Evolutionary conservation across 1,140 invertebrate genomes (phyloP).

Genomic region (Asobara japonica): DNA sequence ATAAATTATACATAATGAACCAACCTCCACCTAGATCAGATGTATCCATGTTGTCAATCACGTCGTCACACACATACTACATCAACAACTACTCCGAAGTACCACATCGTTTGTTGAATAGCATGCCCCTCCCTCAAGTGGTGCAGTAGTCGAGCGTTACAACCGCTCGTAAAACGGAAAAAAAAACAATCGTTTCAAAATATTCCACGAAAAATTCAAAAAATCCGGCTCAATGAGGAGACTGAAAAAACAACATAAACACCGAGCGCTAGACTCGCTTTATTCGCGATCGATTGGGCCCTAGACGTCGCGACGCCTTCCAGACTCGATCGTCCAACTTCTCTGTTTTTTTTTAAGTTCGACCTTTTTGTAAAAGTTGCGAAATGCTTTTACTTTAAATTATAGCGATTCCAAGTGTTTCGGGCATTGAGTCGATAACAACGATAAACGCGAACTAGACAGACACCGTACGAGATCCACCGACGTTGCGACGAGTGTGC

Average conservation of each 20-base stretch:
- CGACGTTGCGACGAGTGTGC: conserved; percentile 1
- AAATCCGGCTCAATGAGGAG: too few species aligned
- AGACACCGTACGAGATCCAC: background rate
- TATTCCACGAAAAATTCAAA: conserved; percentile 4
- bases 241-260: background rate
- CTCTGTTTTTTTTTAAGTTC: background rate
- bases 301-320: background rate
- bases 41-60: conserved; percentile 67
- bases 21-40: conserved; percentile 66
- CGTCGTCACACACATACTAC: conserved; percentile 68
- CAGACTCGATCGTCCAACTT: background rate
- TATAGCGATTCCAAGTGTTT: too few species aligned
- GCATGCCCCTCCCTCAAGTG: conserved; percentile 56
- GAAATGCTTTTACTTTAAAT: background rate
- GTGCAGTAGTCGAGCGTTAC: conserved; percentile 34
- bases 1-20: conserved; percentile 39
- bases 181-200: background rate
- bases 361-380: background rate
- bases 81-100: conserved; percentile 66
- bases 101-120: conserved; percentile 66
- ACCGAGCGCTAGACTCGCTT: background rate
- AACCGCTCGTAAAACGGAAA: conserved; percentile 22
- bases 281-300: conserved; percentile 1
- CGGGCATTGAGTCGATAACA: background rate
- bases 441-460: background rate